phyloP scores from a whole-genome alignment of 2,888 invertebrate species.

The Athalia circularis region DNA sequence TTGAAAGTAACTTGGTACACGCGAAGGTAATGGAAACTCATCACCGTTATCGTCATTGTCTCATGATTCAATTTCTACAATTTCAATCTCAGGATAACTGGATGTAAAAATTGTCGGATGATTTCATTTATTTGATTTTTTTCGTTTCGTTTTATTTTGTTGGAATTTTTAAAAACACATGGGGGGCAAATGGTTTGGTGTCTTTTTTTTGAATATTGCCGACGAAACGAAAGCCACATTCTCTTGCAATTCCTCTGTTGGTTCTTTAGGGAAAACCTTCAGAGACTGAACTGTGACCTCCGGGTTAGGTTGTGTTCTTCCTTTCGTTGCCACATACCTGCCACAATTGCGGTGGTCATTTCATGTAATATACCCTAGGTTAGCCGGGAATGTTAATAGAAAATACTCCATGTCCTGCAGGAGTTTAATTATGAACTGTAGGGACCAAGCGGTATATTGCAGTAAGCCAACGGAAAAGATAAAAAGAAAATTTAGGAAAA shows the following conservation, averaged over 20 bases:
- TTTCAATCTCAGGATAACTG: no score
- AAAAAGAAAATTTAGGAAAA: neutral
- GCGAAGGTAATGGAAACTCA: no score
- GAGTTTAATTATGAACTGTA: slow-evolving; percentile 68
- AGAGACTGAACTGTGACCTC: neutral
- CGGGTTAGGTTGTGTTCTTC: no score
- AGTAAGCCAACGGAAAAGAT: neutral
- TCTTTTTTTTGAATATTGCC: no score
- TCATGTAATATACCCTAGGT: slow-evolving; percentile 62
- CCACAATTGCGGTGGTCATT: slow-evolving; percentile 67
- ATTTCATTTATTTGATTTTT: no score
- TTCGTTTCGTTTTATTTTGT: no score
- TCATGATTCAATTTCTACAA: no score
- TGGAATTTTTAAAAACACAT: no score
- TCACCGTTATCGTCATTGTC: no score
- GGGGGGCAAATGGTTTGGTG: no score
- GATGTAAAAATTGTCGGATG: no score
- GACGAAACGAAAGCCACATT: neutral
- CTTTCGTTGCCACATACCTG: slow-evolving; percentile 54
- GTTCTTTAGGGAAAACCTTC: neutral
- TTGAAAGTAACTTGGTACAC: no score
- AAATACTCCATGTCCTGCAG: slow-evolving; percentile 66
- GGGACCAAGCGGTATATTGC: neutral
- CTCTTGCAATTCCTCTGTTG: neutral
- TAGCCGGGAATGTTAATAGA: slow-evolving; percentile 72